Percentiles rank a stretch among this genome's conserved stretches.
Conservation (phyloP, 2,113 vertebrate genomes). For the Abramis brama region DNA sequence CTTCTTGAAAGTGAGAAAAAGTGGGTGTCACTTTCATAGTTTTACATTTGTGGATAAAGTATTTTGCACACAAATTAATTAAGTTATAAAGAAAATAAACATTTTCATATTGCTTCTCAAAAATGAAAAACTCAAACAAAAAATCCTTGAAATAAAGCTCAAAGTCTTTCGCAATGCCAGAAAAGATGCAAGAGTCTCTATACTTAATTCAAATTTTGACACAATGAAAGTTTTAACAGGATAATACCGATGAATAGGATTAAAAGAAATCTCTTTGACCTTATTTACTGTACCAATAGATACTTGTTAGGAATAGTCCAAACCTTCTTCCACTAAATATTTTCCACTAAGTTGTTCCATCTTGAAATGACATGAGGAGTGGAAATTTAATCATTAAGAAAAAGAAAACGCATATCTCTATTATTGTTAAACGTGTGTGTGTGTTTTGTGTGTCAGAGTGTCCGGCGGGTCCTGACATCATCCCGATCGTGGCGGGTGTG, state of each 20-base stretch:
- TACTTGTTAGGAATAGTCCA: too few relatives aligned
- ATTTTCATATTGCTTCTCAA: background rate
- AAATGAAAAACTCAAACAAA: background rate
- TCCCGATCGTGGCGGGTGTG: conserved; percentile 95
- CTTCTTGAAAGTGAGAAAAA: too few relatives aligned
- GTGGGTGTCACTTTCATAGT: background rate
- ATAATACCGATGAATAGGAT: background rate
- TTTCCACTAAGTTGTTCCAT: too few relatives aligned
- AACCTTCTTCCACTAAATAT: too few relatives aligned
- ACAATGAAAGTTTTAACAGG: background rate
- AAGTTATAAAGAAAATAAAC: background rate
- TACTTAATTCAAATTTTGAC: background rate
- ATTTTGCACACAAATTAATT: background rate
- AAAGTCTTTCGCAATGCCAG: background rate
- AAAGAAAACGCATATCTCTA: too few relatives aligned
- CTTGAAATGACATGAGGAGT: too few relatives aligned
- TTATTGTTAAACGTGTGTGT: too few relatives aligned
- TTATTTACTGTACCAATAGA: background rate
- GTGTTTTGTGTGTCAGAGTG: conserved; percentile 78
- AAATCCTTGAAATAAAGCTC: background rate
- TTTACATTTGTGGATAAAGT: background rate
- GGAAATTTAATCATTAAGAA: too few relatives aligned
- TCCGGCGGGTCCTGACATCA: conserved; percentile 91
- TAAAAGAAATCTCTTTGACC: background rate
- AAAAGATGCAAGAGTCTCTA: too few relatives aligned